These are phyloP conservation scores for Rhodeus uyekii DNA, from an alignment of 2,797 vertebrate species.

Conservation along the genomic window DNA sequence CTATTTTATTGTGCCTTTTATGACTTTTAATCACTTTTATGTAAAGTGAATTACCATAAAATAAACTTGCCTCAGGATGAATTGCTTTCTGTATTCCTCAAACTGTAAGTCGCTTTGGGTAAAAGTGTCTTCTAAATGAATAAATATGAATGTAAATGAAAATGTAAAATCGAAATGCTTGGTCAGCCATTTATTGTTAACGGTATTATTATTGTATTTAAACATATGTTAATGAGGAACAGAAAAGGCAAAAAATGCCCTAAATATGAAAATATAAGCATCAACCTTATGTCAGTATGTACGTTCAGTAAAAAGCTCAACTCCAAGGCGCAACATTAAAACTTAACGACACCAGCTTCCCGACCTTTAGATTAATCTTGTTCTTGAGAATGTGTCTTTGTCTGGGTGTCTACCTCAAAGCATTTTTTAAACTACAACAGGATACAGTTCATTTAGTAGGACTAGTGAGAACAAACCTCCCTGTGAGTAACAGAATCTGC, in stretches of 20 bases:
- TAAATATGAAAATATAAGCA: not conserved
- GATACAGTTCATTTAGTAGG: constrained; percentile 42
- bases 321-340: not conserved
- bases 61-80: too few species aligned
- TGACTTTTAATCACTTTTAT: not conserved
- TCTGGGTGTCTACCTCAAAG: constrained; percentile 24
- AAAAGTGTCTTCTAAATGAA: too few species aligned
- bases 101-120: too few species aligned
- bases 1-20: too few species aligned
- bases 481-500: constrained; percentile 43
- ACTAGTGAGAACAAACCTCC: constrained; percentile 34
- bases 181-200: not conserved
- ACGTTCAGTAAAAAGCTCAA: constrained; percentile 18
- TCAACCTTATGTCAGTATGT: not conserved
- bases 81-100: too few species aligned
- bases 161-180: not conserved
- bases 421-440: constrained; percentile 41
- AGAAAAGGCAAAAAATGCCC: not conserved
- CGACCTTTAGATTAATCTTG: constrained; percentile 26
- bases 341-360: constrained; percentile 1
- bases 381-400: constrained; percentile 31
- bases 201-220: not conserved
- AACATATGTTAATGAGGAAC: not conserved
- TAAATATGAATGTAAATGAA: too few species aligned
- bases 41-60: not conserved